A percentile compares a stretch with the other conserved stretches of the same genome.
These are phyloP conservation scores for Galagoides demidoff DNA, from an alignment of 2,797 vertebrate genomes.

Conservation along the genomic window DNA sequence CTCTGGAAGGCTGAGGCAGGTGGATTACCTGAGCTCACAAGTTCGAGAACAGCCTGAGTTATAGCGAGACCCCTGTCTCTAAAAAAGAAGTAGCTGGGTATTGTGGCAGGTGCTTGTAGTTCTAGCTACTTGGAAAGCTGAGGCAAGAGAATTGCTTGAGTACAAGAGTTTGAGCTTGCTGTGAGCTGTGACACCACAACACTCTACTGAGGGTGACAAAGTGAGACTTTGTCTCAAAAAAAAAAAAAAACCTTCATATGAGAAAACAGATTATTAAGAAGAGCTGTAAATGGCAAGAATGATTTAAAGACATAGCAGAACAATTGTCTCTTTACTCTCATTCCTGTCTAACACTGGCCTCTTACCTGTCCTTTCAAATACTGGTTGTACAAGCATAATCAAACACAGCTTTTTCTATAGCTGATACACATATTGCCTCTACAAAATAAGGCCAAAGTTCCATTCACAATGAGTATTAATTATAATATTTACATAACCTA, in stretches of 20 bases:
- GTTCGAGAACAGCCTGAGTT: too few relatives aligned
- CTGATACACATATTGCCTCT: background rate
- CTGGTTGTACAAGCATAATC: background rate
- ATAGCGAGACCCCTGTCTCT: too few relatives aligned
- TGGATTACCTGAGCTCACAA: too few relatives aligned
- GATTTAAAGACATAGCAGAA: slow-evolving; percentile 57
- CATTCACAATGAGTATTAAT: slow-evolving; percentile 26
- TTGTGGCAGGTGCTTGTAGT: too few relatives aligned
- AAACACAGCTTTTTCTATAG: background rate
- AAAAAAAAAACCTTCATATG: background rate
- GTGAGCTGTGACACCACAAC: too few relatives aligned
- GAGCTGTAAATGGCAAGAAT: slow-evolving; percentile 38
- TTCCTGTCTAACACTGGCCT: slow-evolving; percentile 54
- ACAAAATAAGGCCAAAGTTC: background rate
- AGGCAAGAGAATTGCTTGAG: too few relatives aligned
- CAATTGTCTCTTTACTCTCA: background rate
- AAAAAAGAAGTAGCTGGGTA: too few relatives aligned
- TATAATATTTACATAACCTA: background rate
- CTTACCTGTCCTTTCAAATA: slow-evolving; percentile 54
- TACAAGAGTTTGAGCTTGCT: too few relatives aligned
- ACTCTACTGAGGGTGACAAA: too few relatives aligned
- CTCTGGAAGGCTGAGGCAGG: too few relatives aligned
- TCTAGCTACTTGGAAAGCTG: too few relatives aligned
- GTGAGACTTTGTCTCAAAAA: too few relatives aligned
- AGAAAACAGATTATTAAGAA: slow-evolving; percentile 55